These are phyloP conservation scores for Pterois miles DNA, from an alignment of 2,797 vertebrate genomes.

Conservation along the genomic window DNA sequence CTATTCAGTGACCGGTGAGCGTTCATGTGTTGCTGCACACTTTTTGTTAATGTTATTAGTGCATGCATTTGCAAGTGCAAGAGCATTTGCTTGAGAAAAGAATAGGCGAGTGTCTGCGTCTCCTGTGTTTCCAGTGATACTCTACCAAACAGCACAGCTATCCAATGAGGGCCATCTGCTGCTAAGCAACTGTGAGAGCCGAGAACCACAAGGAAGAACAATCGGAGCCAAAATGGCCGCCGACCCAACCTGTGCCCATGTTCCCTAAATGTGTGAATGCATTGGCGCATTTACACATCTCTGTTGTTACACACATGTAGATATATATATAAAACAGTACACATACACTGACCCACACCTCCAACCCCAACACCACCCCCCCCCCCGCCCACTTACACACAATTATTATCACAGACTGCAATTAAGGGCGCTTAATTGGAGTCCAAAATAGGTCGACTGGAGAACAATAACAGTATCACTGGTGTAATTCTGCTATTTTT, in stretches of 20 bases:
- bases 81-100: slow-evolving; percentile 22
- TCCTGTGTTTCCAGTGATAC: slow-evolving; percentile 81
- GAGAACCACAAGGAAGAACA: slow-evolving; percentile 76
- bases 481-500: slow-evolving; percentile 64
- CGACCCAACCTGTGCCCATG: slow-evolving; percentile 82
- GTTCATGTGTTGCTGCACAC: not conserved
- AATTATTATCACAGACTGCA: slow-evolving; percentile 75
- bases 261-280: slow-evolving; percentile 85
- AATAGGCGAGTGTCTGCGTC: slow-evolving; percentile 42
- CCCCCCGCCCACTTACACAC: slow-evolving; percentile 61
- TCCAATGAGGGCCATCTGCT: slow-evolving; percentile 69
- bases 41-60: not conserved
- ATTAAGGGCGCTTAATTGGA: slow-evolving; percentile 81
- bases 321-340: slow-evolving; percentile 56
- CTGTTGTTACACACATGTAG: slow-evolving; percentile 74
- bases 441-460: slow-evolving; percentile 73
- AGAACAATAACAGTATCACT: slow-evolving; percentile 78
- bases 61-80: slow-evolving; percentile 5
- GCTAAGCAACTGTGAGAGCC: slow-evolving; percentile 79
- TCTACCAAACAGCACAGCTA: slow-evolving; percentile 75
- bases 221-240: slow-evolving; percentile 71
- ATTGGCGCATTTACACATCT: slow-evolving; percentile 80
- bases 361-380: slow-evolving; percentile 7
- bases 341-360: slow-evolving; percentile 56
- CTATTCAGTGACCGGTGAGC: not conserved